Percentiles rank a stretch among this genome's conserved stretches.
These are phyloP conservation scores for Ephestia elutella DNA, from an alignment of 1,140 invertebrate genomes.

Conservation along the genomic window DNA sequence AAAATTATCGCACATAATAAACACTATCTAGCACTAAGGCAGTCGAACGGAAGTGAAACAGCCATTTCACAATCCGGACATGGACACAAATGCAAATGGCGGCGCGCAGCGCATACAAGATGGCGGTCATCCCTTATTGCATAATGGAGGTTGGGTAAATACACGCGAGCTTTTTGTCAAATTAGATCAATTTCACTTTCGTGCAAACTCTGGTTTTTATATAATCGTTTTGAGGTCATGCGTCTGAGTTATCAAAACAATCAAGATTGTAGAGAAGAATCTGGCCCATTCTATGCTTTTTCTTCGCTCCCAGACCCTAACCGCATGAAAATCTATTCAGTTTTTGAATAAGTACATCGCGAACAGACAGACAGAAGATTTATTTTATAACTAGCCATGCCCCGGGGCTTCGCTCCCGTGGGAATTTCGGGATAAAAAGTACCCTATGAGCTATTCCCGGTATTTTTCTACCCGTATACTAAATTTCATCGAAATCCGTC, in stretches of 20 bases:
- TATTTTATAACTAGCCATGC: too few species aligned
- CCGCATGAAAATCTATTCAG: too few species aligned
- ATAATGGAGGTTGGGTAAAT: conserved; percentile 42
- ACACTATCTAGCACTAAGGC: conserved; percentile 6
- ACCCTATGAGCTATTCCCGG: too few species aligned
- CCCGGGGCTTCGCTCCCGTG: too few species aligned
- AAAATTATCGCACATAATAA: background rate
- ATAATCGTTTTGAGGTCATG: background rate
- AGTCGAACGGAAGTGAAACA: conserved; percentile 62
- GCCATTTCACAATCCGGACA: conserved; percentile 65
- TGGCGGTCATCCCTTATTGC: conserved; percentile 58
- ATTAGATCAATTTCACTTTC: conserved; percentile 57
- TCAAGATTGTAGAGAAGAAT: background rate
- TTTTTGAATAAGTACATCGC: too few species aligned
- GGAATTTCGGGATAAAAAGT: too few species aligned
- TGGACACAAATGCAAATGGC: conserved; percentile 51
- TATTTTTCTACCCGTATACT: too few species aligned
- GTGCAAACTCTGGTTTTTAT: conserved; percentile 7
- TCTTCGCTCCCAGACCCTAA: too few species aligned
- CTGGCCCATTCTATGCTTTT: too few species aligned
- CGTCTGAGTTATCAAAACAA: background rate
- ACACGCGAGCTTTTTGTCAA: conserved; percentile 57
- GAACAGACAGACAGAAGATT: too few species aligned
- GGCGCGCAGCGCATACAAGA: conserved; percentile 41
- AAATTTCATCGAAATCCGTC: too few species aligned